Conservation (phyloP, 2,888 invertebrate species). For the Monochamus alternatus region DNA sequence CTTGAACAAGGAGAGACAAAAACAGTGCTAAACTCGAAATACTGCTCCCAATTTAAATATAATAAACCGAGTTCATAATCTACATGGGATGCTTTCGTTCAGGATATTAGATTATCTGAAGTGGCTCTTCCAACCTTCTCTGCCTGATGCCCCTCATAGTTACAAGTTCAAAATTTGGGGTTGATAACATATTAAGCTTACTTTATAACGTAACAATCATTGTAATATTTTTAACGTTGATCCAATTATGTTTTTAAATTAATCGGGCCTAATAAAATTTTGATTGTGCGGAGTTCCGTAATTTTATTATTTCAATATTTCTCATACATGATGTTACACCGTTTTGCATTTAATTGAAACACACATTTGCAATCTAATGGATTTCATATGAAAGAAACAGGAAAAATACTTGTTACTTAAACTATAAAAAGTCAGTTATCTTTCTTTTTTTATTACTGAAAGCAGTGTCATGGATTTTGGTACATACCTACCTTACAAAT, state of each 20-base stretch:
- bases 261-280: constrained; percentile 48
- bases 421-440: no score
- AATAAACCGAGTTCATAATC: constrained; percentile 25
- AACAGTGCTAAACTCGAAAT: constrained; percentile 3
- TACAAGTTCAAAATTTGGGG: constrained; percentile 50
- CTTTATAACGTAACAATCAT: constrained; percentile 30
- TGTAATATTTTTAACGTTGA: constrained; percentile 44
- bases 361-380: no score
- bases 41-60: constrained; percentile 18
- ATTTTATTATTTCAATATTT: constrained; percentile 34
- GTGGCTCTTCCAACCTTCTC: constrained; percentile 47
- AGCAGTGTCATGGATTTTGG: no score
- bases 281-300: constrained; percentile 41
- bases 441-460: no score
- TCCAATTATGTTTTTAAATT: constrained; percentile 44
- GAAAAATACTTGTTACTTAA: no score
- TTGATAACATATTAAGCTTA: constrained; percentile 48
- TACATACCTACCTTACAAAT: no score
- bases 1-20: background rate
- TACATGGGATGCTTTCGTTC: constrained; percentile 49
- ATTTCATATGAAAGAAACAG: no score
- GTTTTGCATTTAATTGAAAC: background rate
- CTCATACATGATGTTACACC: background rate
- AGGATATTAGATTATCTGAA: constrained; percentile 58
- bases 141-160: constrained; percentile 44